phyloP scores from a whole-genome alignment of 64 coral and sea anemone genomes.

The Porites lutea region DNA sequence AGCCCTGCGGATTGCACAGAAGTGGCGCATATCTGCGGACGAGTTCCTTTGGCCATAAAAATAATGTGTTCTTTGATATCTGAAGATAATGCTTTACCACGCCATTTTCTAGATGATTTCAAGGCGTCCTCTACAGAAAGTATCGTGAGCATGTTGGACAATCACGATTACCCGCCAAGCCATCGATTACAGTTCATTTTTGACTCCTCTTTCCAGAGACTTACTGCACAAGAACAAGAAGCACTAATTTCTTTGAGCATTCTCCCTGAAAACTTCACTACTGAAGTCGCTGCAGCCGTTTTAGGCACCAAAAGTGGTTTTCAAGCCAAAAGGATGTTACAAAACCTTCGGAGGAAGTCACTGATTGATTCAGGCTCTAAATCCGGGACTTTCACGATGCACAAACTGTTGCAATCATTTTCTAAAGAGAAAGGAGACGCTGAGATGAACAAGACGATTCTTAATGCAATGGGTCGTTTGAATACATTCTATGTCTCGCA shows the following conservation, averaged over 20 bases:
- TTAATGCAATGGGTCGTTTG: neutral
- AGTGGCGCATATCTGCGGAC: neutral
- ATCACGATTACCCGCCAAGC: conserved; percentile 1
- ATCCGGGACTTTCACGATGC: neutral
- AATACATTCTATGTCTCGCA: neutral
- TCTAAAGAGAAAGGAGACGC: neutral
- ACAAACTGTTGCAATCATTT: conserved; percentile 18
- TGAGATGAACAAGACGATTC: neutral
- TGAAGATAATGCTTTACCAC: neutral
- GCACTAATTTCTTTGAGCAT: conserved; percentile 3
- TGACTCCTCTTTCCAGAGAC: conserved; percentile 45
- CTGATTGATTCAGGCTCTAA: neutral
- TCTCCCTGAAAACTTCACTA: conserved; percentile 6
- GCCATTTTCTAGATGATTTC: neutral
- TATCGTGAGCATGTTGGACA: neutral
- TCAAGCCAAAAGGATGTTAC: neutral
- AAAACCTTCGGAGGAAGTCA: conserved; percentile 31
- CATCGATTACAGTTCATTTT: neutral
- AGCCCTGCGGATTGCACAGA: neutral
- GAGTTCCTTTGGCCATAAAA: too few relatives aligned
- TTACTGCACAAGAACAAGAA: neutral
- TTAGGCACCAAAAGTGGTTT: neutral
- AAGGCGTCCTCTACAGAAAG: neutral
- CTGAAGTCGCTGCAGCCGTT: conserved; percentile 29
- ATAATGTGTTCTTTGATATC: too few relatives aligned